Evolutionary conservation across 1,140 invertebrate species (phyloP), one percentile per base, ranked within the genome.

Genomic region (Xylocopa sonorina): DNA sequence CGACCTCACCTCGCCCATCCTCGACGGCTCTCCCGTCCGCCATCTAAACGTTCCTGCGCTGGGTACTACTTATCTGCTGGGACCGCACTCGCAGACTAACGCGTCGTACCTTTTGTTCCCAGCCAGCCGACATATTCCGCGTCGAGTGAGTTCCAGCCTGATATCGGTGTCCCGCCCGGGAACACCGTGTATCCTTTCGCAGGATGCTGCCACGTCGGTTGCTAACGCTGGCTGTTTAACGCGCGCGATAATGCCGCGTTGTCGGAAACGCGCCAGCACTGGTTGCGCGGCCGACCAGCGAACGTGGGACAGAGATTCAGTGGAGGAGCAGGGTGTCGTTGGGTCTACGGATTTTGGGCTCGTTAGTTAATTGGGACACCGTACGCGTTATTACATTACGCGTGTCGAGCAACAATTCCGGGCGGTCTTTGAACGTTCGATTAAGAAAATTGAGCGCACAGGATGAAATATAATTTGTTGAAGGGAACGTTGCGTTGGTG

Each of bases 11-110:
- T 21, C 18, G 60, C 34, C 16, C 34, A 32, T 46, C 32, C n/a
- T n/a, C n/a, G n/a, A n/a, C n/a, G 41, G 12, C 46, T 9, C 55
- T 41, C 27, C 32, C 38, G 64, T 24, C 10, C 32, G 27, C 38
- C n/a, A n/a, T n/a, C 57, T 58, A 60, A 73, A 84, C 53, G 68
- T 53, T 60, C n/a, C 53, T 43, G 67, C 50, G 62, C 60, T 69
- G 76, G 83, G 72, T 85, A 80, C 76, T 82, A 85, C 83, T 86
- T 86, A 86, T 86, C 84, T 82, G 32, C 51, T 50, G 69, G 29
- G 76, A 68, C 75, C 80, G 80, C 63, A 53, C 46, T 69, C 72
- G 76, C 60, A 68, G 58, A 57, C 67, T 69, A 72, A 71, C 68
- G 64, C 66, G 55, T 43, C 57, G 58, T 50, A 67, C 74, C 84